Base-by-base conservation (phyloP, 1,140 invertebrate genomes). In the Bombus terrestris region DNA sequence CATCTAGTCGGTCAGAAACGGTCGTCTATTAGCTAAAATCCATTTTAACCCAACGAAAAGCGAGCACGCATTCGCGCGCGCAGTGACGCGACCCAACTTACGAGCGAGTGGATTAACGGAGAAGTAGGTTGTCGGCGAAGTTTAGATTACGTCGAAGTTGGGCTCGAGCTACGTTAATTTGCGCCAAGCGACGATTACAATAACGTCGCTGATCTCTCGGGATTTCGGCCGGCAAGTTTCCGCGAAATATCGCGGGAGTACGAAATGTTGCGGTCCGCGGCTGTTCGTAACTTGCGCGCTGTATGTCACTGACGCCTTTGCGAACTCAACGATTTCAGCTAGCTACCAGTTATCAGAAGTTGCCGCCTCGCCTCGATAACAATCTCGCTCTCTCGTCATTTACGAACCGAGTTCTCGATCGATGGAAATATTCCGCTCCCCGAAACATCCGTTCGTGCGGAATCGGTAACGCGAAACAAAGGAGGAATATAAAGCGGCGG, bases 131-230 rank as follows among this genome's bases (percentile, higher is more conserved):
- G 79, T 74, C 79, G 79, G 47, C 78, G 39, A 85, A 85, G 41
- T 85, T 85, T 80, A 73, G 84, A 81, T 85, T 85, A 81, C 84
- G 47, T 74, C 79, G 57, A 81, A 81, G 47, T 74, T 68, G 84
- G 71, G 59, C 78, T 12, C 59, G 69, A 81, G 69, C 73, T 85
- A 68, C 66, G 47, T 80, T 85, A 80, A 80, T 79, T 83, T 41
- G 77, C 37, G 41, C 47, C 41, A 39, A 53, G 37, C 83, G 68
- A 39, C 83, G 68, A 85, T 85, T 85, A 85, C 53, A 85, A 85
- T 85, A 80, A 83, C 64, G 43, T 13, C 64, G 64, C 43, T 75
- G 82, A 77, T 83, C 74, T 32, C 41, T 41, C 10, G 41, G 41
- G 59, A 82, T 82, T 82, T 82, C 80, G 43, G 53, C 6, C 28